Evolutionary conservation across 2,797 vertebrate genomes (phyloP), one percentile per base, ranked within the genome.

Genomic region (Pseudochaenichthys georgianus): DNA sequence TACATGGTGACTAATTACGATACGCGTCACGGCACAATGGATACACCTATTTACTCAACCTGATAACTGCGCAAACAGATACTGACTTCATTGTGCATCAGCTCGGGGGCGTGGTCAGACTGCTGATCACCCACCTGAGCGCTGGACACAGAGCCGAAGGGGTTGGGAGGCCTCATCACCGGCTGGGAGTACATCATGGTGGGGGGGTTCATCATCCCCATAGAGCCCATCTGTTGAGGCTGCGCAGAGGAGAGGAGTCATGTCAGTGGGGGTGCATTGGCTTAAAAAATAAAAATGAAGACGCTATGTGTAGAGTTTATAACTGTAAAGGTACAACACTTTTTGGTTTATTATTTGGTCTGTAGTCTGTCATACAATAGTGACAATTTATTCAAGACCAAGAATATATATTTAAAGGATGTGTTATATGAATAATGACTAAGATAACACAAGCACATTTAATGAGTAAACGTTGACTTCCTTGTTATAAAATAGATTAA

Each of bases 151-250:
- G 98, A 96, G 89, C 98, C 97, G 52, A 99, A 99, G 34, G 98
- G 98, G 90, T 99, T 99, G 90, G 97, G 96, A 78, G 98, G 96
- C 95, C 98, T 97, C 97, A 99, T 97, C 85, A 96, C 96, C 43
- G 98, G 97, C 86, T 99, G 98, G 68, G 92, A 96, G 93, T 99
- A 99, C 96, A 99, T 99, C 96, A 99, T 96, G 71, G 96, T 96
- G 91, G 97, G 97, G 55, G 97, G 98, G 72, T 96, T 98, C 97
- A 99, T 99, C 93, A 99, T 97, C 69, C 97, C 96, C 93, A 99
- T 97, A 38, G 95, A 96, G 95, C 97, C 96, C 96, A 99, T 96
- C 88, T 96, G 97, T 65, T 96, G 96, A 15, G 97, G 96, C 97
- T 99, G 86, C 34, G 82, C n/a, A 80, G n/a, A 80, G 43, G n/a